Conservation (phyloP, 2,113 vertebrate genomes). For the Sapajus apella region DNA sequence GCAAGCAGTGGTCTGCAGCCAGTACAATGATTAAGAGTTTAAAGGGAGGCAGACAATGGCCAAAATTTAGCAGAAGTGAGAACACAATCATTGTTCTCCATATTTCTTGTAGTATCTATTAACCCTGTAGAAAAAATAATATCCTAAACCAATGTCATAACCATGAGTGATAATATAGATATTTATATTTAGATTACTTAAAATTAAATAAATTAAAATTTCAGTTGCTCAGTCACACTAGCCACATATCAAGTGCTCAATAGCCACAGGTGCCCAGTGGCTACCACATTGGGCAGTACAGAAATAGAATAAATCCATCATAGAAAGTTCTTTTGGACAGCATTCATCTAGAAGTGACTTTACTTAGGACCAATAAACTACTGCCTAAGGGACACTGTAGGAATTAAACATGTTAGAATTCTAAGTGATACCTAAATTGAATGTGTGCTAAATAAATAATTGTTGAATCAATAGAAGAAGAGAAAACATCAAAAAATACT, state of each 20-base stretch:
- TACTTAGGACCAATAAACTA: not conserved
- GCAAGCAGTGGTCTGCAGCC: not conserved
- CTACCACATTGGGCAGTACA: fast-evolving
- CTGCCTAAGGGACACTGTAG: not conserved
- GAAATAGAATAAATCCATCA: not conserved
- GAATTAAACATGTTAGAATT: not conserved
- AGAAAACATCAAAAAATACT: not conserved
- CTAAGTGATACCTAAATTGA: not conserved
- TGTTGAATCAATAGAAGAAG: not conserved
- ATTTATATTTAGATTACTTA: not conserved
- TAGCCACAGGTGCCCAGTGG: not conserved
- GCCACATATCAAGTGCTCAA: not conserved
- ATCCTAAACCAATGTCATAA: too few relatives aligned
- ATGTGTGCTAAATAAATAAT: not conserved
- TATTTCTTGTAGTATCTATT: not conserved
- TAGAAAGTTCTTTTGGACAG: not conserved
- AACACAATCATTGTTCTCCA: not conserved
- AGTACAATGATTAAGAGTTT: not conserved
- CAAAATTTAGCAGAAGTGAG: not conserved
- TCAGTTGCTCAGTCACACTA: not conserved
- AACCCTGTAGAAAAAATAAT: not conserved
- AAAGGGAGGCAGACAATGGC: not conserved
- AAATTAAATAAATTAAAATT: not conserved
- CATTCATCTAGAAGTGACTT: not conserved
- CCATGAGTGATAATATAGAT: not conserved